Conservation (phyloP, 2,888 invertebrate genomes). For the Agapostemon virescens region DNA sequence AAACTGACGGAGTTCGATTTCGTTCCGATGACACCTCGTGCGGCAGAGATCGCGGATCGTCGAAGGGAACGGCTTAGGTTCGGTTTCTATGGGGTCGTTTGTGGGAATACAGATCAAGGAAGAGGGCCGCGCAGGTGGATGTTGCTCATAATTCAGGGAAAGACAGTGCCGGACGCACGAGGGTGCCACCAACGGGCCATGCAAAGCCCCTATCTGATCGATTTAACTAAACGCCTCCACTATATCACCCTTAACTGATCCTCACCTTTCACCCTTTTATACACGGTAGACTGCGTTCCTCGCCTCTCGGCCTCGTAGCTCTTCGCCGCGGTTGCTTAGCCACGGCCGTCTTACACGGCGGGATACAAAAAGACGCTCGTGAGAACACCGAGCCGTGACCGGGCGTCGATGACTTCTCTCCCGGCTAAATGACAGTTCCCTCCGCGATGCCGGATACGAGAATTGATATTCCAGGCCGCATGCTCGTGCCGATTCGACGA, state of each 20-base stretch:
- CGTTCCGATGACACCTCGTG: not conserved
- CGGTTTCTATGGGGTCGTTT: conserved; percentile 7
- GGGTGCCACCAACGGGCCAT: conserved; percentile 64
- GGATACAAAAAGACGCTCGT: conserved; percentile 33
- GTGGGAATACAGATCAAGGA: conserved; percentile 55
- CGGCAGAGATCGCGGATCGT: conserved; percentile 2
- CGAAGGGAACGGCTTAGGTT: not conserved
- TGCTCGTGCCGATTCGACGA: not conserved
- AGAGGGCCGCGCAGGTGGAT: conserved; percentile 50
- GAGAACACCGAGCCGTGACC: conserved; percentile 48
- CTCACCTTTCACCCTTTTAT: conserved; percentile 69
- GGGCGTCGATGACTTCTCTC: conserved; percentile 46
- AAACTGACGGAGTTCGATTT: no score
- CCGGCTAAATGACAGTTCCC: conserved; percentile 15
- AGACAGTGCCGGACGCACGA: conserved; percentile 61
- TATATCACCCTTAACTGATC: conserved; percentile 77
- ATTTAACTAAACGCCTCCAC: conserved; percentile 75
- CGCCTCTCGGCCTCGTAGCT: conserved; percentile 47
- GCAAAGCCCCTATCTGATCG: conserved; percentile 74
- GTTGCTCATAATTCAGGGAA: conserved; percentile 69
- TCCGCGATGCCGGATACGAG: not conserved
- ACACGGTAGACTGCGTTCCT: conserved; percentile 51
- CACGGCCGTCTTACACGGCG: conserved; percentile 20
- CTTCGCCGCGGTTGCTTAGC: conserved; percentile 34
- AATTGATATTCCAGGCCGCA: conserved; percentile 4